Evolutionary conservation across 1,140 invertebrate genomes (phyloP).

Genomic region (Zeugodacus cucurbitae): DNA sequence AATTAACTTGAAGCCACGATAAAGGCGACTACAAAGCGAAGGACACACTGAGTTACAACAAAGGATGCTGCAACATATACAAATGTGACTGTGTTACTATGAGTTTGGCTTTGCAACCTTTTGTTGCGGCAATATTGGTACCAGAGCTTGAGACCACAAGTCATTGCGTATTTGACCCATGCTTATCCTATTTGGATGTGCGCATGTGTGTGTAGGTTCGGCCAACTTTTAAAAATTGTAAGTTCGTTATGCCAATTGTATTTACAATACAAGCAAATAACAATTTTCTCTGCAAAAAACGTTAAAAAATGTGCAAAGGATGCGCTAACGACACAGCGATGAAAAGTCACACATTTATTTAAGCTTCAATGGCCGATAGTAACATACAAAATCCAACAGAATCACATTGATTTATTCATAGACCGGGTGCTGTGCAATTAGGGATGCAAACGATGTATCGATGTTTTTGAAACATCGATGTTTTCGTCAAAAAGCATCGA

Average conservation of each 20-base stretch:
- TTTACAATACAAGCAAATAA: slow-evolving; percentile 13
- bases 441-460: too few species aligned
- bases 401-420: slow-evolving; percentile 44
- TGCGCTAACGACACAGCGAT: neutral
- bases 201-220: too few species aligned
- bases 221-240: neutral
- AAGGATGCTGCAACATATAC: neutral
- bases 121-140: neutral
- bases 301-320: neutral
- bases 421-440: too few species aligned
- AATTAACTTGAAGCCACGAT: neutral
- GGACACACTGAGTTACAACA: neutral
- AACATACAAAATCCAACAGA: too few species aligned
- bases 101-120: neutral
- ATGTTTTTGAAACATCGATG: too few species aligned
- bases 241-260: slow-evolving; percentile 31
- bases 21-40: slow-evolving; percentile 4
- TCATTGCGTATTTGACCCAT: neutral
- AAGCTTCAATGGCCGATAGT: neutral
- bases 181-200: too few species aligned
- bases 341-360: neutral
- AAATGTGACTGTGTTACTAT: neutral
- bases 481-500: too few species aligned
- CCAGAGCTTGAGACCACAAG: too few species aligned
- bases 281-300: neutral